phyloP scores from a whole-genome alignment of 2,888 invertebrate genomes.

The Deladenus siricidicola region DNA sequence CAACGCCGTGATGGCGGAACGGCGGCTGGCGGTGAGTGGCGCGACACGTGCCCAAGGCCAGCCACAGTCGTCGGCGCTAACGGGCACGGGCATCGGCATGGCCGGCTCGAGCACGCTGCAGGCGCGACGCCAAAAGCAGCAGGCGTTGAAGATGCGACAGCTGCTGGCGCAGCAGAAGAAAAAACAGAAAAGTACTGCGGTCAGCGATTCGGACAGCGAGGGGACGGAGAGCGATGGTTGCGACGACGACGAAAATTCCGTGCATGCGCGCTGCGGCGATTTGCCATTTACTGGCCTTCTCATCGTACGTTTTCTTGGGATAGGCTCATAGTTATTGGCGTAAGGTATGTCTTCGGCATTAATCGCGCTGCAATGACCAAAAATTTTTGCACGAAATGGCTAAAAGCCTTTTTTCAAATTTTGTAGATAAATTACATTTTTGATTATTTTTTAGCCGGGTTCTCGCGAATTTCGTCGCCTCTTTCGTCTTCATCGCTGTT shows the following conservation, averaged over 20 bases:
- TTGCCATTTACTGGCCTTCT: neutral
- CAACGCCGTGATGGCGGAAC: constrained; percentile 8
- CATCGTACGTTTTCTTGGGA: neutral
- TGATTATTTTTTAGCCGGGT: constrained; percentile 17
- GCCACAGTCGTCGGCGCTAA: neutral
- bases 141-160: neutral
- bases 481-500: constrained; percentile 10
- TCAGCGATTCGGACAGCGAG: neutral
- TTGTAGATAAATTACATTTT: neutral
- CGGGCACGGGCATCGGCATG: too few species aligned
- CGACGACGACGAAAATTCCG: neutral
- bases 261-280: too few species aligned
- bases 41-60: too few species aligned
- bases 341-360: too few species aligned
- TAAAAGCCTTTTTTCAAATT: too few species aligned
- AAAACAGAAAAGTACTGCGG: neutral
- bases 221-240: neutral
- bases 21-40: neutral
- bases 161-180: neutral
- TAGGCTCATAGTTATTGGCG: too few species aligned
- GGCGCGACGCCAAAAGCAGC: neutral
- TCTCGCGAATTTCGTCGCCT: constrained; percentile 16
- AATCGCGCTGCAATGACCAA: too few species aligned
- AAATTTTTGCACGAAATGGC: too few species aligned
- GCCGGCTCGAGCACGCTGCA: neutral